Conservation (phyloP, 2,113 vertebrate genomes). For the Serilophus lunatus region DNA sequence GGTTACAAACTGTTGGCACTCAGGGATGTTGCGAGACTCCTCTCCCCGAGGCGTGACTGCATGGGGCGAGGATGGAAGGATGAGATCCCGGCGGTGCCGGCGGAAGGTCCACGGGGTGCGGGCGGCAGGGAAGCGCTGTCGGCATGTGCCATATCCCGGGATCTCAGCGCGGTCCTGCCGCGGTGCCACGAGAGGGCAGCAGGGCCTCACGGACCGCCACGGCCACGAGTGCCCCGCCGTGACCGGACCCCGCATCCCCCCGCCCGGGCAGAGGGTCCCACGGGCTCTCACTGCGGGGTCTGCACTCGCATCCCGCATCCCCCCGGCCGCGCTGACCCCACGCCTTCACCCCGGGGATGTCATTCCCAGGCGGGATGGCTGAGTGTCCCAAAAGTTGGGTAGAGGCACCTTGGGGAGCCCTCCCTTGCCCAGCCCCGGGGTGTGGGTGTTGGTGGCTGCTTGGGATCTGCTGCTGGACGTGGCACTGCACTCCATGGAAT, state of each 20-base stretch:
- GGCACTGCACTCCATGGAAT: rapidly evolving
- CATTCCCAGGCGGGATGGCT: rapidly evolving
- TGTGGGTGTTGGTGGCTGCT: background rate
- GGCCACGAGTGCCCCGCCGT: background rate
- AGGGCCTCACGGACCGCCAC: slow-evolving; percentile 17
- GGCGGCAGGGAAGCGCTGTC: background rate
- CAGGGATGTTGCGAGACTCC: rapidly evolving
- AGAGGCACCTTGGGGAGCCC: rapidly evolving
- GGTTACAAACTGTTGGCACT: rapidly evolving
- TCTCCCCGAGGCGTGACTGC: rapidly evolving
- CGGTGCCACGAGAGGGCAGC: slow-evolving; percentile 74
- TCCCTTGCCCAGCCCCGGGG: rapidly evolving
- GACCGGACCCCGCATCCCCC: background rate
- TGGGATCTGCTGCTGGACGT: background rate
- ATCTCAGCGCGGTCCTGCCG: slow-evolving; percentile 18
- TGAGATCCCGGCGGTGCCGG: background rate
- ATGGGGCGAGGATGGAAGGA: background rate
- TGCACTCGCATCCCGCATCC: rapidly evolving
- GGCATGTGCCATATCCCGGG: background rate
- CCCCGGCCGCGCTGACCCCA: rapidly evolving
- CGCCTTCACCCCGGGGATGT: background rate
- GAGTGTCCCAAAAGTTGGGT: rapidly evolving
- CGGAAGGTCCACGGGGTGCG: background rate
- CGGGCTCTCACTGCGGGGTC: background rate
- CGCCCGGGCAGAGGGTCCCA: background rate